Evolutionary conservation across 2,797 vertebrate genomes (phyloP).

Genomic region (Acrossocheilus fasciatus): DNA sequence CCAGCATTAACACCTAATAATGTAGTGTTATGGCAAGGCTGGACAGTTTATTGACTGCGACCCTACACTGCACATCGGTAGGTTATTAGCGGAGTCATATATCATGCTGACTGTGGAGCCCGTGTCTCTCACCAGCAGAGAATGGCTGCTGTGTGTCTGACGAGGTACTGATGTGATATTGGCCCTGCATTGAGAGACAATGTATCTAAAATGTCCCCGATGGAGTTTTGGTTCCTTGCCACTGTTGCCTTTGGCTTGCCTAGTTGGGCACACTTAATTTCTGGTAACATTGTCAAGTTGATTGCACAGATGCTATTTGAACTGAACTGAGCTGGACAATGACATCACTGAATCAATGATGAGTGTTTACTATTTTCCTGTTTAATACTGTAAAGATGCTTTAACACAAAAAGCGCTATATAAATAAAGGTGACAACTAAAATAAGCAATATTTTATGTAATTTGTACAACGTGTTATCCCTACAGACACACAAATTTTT

Average conservation of each 20-base stretch:
- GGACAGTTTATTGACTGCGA: constrained; percentile 48
- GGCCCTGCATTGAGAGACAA: neutral
- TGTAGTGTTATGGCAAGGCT: constrained; percentile 42
- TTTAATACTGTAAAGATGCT: neutral
- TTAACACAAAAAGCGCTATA: neutral
- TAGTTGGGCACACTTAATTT: neutral
- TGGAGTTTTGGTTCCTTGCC: neutral
- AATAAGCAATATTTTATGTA: neutral
- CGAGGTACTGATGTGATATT: neutral
- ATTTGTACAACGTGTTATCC: neutral
- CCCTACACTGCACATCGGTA: constrained; percentile 27
- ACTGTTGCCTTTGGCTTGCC: neutral
- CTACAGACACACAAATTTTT: neutral
- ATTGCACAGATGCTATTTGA: neutral
- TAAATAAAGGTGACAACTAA: too few species aligned
- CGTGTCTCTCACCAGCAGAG: constrained; percentile 16
- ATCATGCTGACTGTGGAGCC: constrained; percentile 22
- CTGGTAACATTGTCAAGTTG: neutral
- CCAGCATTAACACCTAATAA: constrained; percentile 54
- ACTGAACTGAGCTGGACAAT: neutral
- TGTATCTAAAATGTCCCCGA: neutral
- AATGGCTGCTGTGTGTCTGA: constrained; percentile 19
- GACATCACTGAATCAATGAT: neutral
- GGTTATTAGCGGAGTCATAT: constrained; percentile 52
- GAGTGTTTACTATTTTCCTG: neutral